These are phyloP conservation scores for Orycteropus afer DNA, from an alignment of 2,113 vertebrate genomes.

Conservation along the genomic window DNA sequence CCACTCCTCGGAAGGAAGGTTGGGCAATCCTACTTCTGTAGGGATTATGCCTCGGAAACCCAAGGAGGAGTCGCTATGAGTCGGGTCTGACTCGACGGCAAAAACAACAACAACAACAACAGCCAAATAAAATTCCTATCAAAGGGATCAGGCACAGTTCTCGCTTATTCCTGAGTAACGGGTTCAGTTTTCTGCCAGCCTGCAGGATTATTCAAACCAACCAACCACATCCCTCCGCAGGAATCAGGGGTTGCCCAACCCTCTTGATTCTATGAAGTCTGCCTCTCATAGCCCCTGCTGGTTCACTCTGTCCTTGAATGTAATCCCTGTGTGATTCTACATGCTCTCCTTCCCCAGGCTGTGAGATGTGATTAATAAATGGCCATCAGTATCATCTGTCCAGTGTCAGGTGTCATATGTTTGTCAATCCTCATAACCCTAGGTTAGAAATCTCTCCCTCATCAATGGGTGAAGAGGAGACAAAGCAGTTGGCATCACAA, in stretches of 20 bases:
- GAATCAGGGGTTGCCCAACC: neutral
- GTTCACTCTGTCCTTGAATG: neutral
- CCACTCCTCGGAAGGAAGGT: too few species aligned
- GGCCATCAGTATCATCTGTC: neutral
- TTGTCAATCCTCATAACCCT: neutral
- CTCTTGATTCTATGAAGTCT: neutral
- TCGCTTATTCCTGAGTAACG: neutral
- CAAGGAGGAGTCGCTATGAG: too few species aligned
- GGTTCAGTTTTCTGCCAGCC: neutral
- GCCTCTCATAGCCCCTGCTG: neutral
- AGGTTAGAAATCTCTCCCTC: too few species aligned
- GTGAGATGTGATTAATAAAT: neutral
- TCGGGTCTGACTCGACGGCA: too few species aligned
- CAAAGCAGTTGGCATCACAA: neutral
- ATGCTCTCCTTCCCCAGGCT: neutral
- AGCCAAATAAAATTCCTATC: too few species aligned
- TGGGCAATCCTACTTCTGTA: too few species aligned
- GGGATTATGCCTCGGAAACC: too few species aligned
- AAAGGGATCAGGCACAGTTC: neutral
- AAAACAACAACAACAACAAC: too few species aligned
- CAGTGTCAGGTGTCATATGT: too few species aligned
- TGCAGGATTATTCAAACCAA: neutral
- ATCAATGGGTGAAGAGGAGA: neutral
- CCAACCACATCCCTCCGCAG: neutral
- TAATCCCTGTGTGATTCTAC: neutral